Conservation (phyloP, 64 coral and sea anemone species). For the Montipora capricornis region DNA sequence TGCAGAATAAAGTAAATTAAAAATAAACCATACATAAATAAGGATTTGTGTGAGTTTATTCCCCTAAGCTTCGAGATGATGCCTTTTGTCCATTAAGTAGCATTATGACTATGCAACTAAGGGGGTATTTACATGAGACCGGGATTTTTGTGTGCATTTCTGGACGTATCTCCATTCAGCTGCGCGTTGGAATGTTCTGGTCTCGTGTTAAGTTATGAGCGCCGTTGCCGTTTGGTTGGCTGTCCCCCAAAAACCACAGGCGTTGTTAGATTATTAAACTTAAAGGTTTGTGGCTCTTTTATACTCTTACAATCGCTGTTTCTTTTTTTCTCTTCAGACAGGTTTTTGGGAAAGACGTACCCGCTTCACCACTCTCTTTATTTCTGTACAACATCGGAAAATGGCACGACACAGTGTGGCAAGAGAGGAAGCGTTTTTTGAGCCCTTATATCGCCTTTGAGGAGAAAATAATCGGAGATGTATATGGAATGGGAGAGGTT, state of each 20-base stretch:
- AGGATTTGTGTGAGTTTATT: too few relatives aligned
- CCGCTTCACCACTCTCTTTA: not conserved
- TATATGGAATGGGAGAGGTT: conserved; percentile 23
- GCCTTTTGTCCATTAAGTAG: too few relatives aligned
- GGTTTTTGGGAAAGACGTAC: not conserved
- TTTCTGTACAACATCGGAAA: conserved; percentile 23
- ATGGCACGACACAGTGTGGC: conserved; percentile 16
- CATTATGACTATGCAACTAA: too few relatives aligned
- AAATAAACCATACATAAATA: too few relatives aligned
- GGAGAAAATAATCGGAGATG: not conserved
- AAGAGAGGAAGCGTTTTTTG: conserved; percentile 14
- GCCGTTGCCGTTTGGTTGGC: not conserved
- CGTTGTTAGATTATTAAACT: not conserved
- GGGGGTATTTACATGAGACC: too few relatives aligned
- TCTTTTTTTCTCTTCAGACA: not conserved
- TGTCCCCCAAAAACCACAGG: not conserved
- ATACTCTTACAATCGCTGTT: not conserved
- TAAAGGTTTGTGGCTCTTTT: not conserved
- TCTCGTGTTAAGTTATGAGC: not conserved
- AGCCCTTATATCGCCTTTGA: conserved; percentile 12
- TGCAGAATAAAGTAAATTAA: too few relatives aligned
- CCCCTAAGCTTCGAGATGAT: too few relatives aligned
- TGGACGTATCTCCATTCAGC: too few relatives aligned
- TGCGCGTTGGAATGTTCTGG: not conserved
- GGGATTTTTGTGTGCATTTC: too few relatives aligned